Base-by-base conservation (phyloP, 2,113 vertebrate species). In the Prochilodus magdalenae region DNA sequence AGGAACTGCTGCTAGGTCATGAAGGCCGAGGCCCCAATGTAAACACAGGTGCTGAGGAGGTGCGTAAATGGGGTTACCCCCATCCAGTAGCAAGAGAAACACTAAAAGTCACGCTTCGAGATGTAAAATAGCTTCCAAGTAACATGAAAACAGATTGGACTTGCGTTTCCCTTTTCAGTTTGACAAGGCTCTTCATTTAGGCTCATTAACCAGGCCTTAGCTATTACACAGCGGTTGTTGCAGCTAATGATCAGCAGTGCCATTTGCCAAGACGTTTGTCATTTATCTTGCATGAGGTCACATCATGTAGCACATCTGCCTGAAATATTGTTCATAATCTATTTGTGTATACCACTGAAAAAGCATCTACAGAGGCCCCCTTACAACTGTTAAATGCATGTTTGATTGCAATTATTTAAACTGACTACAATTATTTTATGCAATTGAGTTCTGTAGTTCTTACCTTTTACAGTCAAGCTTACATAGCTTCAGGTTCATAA, bases 1-100 rank as follows among this genome's bases (percentile, higher is more conserved):
- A 95, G 87, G 90, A 91, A 91, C 85, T 80, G 91, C 89, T 89
- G 86, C 36, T 57, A 90, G 91, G 90, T 91, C 91, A 86, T 29
- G 76, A 71, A 81, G 92, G 93, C 93, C 86, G 89, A 93, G 92
- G 92, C 92, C 92, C 92, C 93, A 94, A 90, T 88, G 94, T 95
- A 95, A 96, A 96, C 94, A 95, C 94, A 96, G 95, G 92, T 95
- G 94, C 77, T 93, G 88, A 89, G 92, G 93, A 91, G 92, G 91
- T 89, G 87, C 86, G 84, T 51, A 59, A 89, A 79, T 79, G 71
- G 81, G 86, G 83, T 89, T 91, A 91, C 90, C 92, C 92, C 88
- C 87, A 78, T 88, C 90, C 81, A 87, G 87, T 92, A 90, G 89
- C 93, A 88, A 83, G 80, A 88, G 91, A 85, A 91, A 90, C 86